A percentile compares a stretch with the other conserved stretches of the same genome.
These are phyloP conservation scores for Eulemur mongoz DNA, from an alignment of 2,797 vertebrate genomes.

Conservation along the genomic window DNA sequence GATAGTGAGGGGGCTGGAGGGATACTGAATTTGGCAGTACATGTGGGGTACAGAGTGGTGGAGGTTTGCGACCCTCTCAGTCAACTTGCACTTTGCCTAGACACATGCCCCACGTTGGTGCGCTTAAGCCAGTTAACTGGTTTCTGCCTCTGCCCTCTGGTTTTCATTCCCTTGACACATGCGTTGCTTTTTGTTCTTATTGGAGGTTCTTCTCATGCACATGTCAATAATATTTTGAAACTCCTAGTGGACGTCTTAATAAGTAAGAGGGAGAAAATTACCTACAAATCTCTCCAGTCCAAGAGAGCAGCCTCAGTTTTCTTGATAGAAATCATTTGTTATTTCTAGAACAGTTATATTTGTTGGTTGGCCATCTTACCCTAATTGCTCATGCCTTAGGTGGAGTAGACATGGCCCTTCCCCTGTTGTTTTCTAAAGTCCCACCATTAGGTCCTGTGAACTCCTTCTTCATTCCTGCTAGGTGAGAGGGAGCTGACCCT, in stretches of 20 bases:
- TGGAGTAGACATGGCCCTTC: background rate
- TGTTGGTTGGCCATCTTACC: background rate
- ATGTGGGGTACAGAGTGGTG: rapidly evolving
- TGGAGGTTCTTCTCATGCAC: background rate
- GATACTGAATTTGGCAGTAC: background rate
- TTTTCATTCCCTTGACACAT: background rate
- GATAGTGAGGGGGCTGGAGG: rapidly evolving
- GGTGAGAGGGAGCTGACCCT: background rate
- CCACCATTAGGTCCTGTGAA: rapidly evolving
- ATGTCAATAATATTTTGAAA: background rate
- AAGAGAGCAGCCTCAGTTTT: background rate
- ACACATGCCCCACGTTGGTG: rapidly evolving
- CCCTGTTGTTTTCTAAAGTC: background rate
- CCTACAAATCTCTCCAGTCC: background rate
- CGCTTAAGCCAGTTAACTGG: background rate
- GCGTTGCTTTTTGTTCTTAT: background rate
- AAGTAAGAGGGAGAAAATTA: no score
- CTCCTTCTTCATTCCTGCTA: rapidly evolving
- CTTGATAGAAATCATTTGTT: background rate
- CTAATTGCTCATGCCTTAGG: rapidly evolving
- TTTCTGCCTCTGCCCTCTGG: rapidly evolving
- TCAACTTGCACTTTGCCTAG: background rate
- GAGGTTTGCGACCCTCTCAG: background rate
- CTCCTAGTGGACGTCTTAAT: background rate
- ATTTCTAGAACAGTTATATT: background rate